Base-by-base conservation (phyloP, 2,888 invertebrate genomes). In the Parnassius orleans region DNA sequence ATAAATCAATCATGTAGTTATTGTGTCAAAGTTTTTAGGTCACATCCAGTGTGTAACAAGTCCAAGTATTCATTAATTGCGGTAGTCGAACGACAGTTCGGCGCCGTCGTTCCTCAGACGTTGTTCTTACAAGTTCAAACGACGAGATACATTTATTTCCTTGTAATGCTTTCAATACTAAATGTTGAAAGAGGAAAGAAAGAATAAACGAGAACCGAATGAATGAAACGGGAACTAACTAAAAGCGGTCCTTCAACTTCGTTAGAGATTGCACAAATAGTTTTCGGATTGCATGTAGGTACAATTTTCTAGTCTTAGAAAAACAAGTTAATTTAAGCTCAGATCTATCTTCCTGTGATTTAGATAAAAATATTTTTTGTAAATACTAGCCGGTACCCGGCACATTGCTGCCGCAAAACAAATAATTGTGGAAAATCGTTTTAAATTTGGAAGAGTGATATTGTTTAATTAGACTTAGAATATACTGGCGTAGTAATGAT, bases 91-190 rank as follows among this genome's bases (percentile, higher is more conserved):
- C 64, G 70, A 67, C 68, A 62, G 65, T 65, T 64, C 66, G 71
- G 72, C 73, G 73, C 69, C 73, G 61, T 65, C 46, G 55, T 62
- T 66, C 63, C 66, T 63, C 51, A 54, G 64, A 64, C 60, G 58
- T 57, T 65, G 65, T 66, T 64, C 66, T 64, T 66, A 65, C 64
- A 60, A 62, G 62, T 59, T 61, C 57, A 53, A 64, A 63, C 63
- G 61, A 56, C 61, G 60, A 48, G 61, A 51, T 53, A 60, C 65
- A 59, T 63, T 67, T 69, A 67, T 69, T 66, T 63, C 65, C 60
- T 64, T 64, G 67, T 69, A 69, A 72, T 67, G 68, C 65, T 67
- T 66, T 66, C 67, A 69, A 67, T 66, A 69, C 75, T 33, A 77
- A 75, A 77, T 80, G 75, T 75, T 70, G 55, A 63, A 55, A 54